These are phyloP conservation scores for Mesocricetus auratus DNA, from an alignment of 2,113 vertebrate species.

Conservation along the genomic window DNA sequence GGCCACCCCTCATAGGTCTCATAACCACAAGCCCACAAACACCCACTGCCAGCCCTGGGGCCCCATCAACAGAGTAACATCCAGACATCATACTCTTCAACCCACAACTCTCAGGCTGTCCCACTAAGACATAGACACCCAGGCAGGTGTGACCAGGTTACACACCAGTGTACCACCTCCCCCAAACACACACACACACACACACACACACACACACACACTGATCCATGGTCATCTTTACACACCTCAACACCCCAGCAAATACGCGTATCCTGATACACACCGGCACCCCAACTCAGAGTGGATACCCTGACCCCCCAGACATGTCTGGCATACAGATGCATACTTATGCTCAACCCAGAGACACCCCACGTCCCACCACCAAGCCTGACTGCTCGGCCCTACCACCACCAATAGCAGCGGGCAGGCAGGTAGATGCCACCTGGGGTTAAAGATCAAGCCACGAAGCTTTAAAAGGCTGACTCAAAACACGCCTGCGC, in stretches of 20 bases:
- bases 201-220: too few relatives aligned
- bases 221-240: too few relatives aligned
- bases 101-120: neutral
- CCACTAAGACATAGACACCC: neutral
- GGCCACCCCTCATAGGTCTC: neutral
- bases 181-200: too few relatives aligned
- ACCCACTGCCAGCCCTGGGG: too few relatives aligned
- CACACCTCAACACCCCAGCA: neutral
- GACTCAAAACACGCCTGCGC: slow-evolving; percentile 81
- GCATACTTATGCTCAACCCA: neutral
- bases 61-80: neutral
- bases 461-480: slow-evolving; percentile 79
- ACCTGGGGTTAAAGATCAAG: slow-evolving; percentile 72
- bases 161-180: too few relatives aligned
- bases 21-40: neutral
- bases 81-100: neutral
- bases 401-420: neutral
- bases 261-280: neutral
- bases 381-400: neutral
- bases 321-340: neutral
- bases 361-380: neutral
- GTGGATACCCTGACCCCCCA: neutral
- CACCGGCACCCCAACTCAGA: neutral
- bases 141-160: neutral
- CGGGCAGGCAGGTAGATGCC: neutral